Percentiles rank a stretch among this genome's conserved stretches.
Evolutionary conservation across 2,797 vertebrate genomes (phyloP).

Genomic region (Oreortyx pictus): DNA sequence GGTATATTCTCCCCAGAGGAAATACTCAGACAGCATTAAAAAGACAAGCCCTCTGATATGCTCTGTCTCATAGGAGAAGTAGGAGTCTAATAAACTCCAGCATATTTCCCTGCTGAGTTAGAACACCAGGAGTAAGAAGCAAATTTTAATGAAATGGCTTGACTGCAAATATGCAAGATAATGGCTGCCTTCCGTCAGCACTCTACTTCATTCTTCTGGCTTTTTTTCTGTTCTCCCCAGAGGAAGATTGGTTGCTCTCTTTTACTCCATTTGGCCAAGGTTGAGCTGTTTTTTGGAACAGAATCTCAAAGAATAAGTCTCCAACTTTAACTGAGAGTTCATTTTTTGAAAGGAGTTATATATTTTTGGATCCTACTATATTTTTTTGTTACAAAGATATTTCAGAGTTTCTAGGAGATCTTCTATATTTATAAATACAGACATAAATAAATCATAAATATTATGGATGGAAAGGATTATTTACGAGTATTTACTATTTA

Average conservation of each 20-base stretch:
- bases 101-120: conserved; percentile 52
- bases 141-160: conserved; percentile 47
- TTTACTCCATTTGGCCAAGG: background rate
- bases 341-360: background rate
- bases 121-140: conserved; percentile 42
- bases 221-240: background rate
- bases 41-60: conserved; percentile 58
- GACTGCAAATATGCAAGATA: background rate
- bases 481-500: background rate
- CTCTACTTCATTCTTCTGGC: background rate
- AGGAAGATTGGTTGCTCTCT: background rate
- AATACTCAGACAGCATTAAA: conserved; percentile 60
- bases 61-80: conserved; percentile 33
- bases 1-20: conserved; percentile 42
- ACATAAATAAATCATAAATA: background rate
- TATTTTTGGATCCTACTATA: background rate
- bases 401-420: background rate
- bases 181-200: background rate
- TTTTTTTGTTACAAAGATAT: background rate
- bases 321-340: background rate
- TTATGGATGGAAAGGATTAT: background rate
- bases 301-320: background rate
- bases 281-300: background rate
- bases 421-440: background rate
- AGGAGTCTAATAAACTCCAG: conserved; percentile 38